Conservation (phyloP, 2,888 invertebrate species). For the Catocala fraxini region DNA sequence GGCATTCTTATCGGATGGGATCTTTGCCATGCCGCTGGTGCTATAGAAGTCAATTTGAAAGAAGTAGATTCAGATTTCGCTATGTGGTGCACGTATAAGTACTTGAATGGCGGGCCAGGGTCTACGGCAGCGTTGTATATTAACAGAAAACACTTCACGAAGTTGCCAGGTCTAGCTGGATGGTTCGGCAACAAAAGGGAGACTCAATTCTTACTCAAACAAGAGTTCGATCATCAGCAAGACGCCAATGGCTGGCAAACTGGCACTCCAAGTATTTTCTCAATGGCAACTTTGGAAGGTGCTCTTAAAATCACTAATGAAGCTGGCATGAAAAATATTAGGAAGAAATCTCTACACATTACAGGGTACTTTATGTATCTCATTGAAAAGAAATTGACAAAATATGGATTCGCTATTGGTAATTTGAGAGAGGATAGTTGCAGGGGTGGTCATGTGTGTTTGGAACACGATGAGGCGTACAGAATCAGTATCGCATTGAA, state of each 20-base stretch:
- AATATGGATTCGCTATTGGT: conserved; percentile 70
- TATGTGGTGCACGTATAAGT: conserved; percentile 81
- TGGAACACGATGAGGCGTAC: conserved; percentile 73
- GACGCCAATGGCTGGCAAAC: conserved; percentile 77
- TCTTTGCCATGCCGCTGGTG: conserved; percentile 73
- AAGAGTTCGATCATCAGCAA: conserved; percentile 74
- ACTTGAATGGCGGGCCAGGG: conserved; percentile 78
- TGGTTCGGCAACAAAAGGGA: conserved; percentile 75
- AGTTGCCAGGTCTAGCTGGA: conserved; percentile 70
- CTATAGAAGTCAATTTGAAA: conserved; percentile 70
- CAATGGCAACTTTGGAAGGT: conserved; percentile 76
- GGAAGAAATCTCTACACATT: conserved; percentile 76
- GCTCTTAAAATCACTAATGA: conserved; percentile 69
- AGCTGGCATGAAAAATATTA: conserved; percentile 69
- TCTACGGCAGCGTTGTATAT: conserved; percentile 71
- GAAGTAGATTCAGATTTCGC: conserved; percentile 76
- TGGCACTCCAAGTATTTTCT: conserved; percentile 69
- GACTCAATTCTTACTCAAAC: conserved; percentile 69
- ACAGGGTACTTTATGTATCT: conserved; percentile 76
- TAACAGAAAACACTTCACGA: conserved; percentile 71
- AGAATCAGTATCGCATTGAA: conserved; percentile 73
- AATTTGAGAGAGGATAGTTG: conserved; percentile 65
- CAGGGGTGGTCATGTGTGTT: conserved; percentile 76
- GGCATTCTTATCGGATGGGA: conserved; percentile 78
- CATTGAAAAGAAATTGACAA: conserved; percentile 63